phyloP scores from a whole-genome alignment of 2,888 invertebrate genomes.

The Cremastinae sp. region DNA sequence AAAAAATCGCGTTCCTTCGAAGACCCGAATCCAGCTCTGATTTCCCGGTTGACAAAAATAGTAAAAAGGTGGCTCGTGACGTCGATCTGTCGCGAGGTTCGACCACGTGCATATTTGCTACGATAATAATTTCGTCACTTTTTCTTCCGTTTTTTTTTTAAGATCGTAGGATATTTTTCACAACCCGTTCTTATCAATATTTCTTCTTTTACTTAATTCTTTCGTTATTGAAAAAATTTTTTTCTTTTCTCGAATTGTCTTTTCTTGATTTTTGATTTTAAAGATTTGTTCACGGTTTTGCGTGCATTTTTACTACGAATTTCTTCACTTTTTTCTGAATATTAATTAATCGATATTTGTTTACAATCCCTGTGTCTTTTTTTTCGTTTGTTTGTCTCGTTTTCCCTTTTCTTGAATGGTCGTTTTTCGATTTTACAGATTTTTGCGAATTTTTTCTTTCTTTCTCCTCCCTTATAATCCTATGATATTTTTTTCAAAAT shows the following conservation, averaged over 20 bases:
- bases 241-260: neutral
- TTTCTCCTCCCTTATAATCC: too few species aligned
- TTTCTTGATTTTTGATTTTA: too few species aligned
- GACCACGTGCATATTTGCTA: conserved; percentile 70
- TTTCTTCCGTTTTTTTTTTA: neutral
- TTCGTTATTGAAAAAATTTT: neutral
- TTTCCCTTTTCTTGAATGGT: too few species aligned
- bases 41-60: conserved; percentile 27
- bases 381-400: conserved; percentile 9
- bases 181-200: neutral
- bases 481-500: too few species aligned
- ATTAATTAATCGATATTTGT: too few species aligned
- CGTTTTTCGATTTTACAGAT: too few species aligned
- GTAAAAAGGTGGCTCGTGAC: conserved; percentile 56
- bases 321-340: too few species aligned
- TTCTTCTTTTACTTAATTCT: conserved; percentile 1
- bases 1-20: conserved; percentile 36
- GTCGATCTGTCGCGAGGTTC: conserved; percentile 64
- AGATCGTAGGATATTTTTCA: neutral
- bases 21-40: conserved; percentile 52
- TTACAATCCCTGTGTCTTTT: too few species aligned
- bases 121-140: conserved; percentile 47
- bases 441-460: too few species aligned
- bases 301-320: too few species aligned
- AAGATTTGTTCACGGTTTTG: too few species aligned